A percentile compares a stretch with the other conserved stretches of the same genome.
These are phyloP conservation scores for Periophthalmodon schlosseri DNA, from an alignment of 2,113 vertebrate species.

Conservation along the genomic window DNA sequence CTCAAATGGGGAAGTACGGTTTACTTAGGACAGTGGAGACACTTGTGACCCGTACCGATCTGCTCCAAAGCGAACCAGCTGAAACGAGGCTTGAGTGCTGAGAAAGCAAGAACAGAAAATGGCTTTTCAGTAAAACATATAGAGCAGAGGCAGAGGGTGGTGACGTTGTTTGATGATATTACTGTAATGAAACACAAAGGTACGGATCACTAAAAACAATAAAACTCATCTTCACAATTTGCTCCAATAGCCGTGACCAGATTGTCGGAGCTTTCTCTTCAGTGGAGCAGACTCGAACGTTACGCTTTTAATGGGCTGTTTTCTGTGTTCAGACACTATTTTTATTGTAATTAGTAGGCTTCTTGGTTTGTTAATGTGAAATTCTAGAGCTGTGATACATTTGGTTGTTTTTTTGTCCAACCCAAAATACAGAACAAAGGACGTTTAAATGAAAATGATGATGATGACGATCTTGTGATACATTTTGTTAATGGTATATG, in stretches of 20 bases:
- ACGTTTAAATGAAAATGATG: no score
- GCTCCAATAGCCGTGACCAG: constrained; percentile 2
- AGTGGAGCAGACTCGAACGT: not conserved
- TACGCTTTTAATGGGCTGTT: not conserved
- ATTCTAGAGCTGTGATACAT: not conserved
- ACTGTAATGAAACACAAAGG: constrained; percentile 1
- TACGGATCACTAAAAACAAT: not conserved
- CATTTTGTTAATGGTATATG: no score
- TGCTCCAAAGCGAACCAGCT: no score
- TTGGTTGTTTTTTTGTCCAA: no score
- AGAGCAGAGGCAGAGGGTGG: not conserved
- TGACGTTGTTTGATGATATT: constrained; percentile 4
- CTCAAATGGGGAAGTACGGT: no score
- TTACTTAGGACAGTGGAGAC: no score
- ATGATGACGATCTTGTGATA: no score
- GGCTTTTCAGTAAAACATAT: constrained; percentile 5
- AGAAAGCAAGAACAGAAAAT: not conserved
- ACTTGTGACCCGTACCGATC: no score
- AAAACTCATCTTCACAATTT: constrained; percentile 4
- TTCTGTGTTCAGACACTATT: not conserved
- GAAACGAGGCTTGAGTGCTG: no score
- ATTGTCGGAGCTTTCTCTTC: not conserved
- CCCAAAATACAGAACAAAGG: no score
- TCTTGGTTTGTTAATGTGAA: not conserved
- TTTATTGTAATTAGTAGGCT: not conserved